Conservation (phyloP, 2,113 vertebrate genomes). For the Platichthys flesus region DNA sequence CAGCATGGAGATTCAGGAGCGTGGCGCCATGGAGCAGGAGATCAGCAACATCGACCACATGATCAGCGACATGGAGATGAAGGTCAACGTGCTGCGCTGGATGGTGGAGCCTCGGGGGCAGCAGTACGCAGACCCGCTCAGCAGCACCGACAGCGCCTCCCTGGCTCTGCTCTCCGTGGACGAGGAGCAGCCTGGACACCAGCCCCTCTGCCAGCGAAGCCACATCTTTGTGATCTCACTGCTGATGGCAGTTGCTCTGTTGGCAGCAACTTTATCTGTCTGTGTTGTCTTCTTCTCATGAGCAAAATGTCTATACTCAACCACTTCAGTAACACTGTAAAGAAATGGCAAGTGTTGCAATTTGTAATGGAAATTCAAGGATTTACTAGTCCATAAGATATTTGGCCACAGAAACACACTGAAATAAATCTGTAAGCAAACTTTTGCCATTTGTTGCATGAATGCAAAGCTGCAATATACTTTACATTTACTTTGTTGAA, state of each 20-base stretch:
- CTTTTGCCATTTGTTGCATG: conserved; percentile 34
- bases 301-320: conserved; percentile 34
- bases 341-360: conserved; percentile 15
- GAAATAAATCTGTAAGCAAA: conserved; percentile 27
- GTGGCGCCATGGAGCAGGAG: conserved; percentile 72
- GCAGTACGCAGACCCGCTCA: conserved; percentile 70
- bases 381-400: not conserved
- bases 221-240: conserved; percentile 52
- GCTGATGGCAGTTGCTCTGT: conserved; percentile 51
- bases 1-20: conserved; percentile 73
- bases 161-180: conserved; percentile 71
- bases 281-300: conserved; percentile 71
- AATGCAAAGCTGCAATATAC: conserved; percentile 45
- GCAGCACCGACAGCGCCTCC: conserved; percentile 75
- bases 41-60: conserved; percentile 69
- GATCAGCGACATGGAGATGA: conserved; percentile 82
- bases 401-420: not conserved
- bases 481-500: conserved; percentile 13
- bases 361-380: not conserved
- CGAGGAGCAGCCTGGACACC: conserved; percentile 65
- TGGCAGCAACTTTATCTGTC: conserved; percentile 62
- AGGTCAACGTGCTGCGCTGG: conserved; percentile 80
- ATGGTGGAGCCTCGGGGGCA: conserved; percentile 71
- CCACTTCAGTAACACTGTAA: not conserved
- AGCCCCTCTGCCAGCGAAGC: conserved; percentile 43